Evolutionary conservation across 2,113 vertebrate genomes (phyloP), one percentile per base, ranked within the genome.

Genomic region (Ramphastos sulfuratus): DNA sequence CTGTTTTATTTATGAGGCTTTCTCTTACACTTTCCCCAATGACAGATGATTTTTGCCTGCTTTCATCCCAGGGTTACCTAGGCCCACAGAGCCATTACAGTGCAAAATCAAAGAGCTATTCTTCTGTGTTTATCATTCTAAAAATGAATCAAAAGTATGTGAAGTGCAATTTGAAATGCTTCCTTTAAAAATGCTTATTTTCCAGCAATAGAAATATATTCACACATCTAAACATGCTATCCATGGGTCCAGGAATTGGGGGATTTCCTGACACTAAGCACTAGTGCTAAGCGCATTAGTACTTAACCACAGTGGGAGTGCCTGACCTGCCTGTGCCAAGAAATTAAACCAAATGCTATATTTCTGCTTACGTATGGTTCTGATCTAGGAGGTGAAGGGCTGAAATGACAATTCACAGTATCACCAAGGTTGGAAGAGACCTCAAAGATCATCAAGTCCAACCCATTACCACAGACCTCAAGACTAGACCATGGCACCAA

Each of bases 211-310:
- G 31, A 65, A 75, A 60, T 75, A 65, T 17, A 61, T 46, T 58
- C 10, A 0, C 71, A 61, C 66, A 48, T 25, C 52, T 80, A 55
- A 87, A 85, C 17, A 48, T 11, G 59, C 54, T 59, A n/a, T 70
- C 58, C 37, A 10, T 31, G 54, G 71, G 67, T 88, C 69, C 24
- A 14, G 87, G 83, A 90, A 82, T 1, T 2, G 6, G 83, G 33
- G 73, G 73, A 91, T 93, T 97, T 97, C 78, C 86, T 96, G 92
- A 94, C 83, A 92, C 58, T 82, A 81, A 91, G 83, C 59, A 85
- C 55, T 76, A 61, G 87, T 2, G 20, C 25, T 37, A 52, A 79
- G 44, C 88, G 79, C 66, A 58, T 93, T 79, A 78, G 74, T 71
- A 81, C 79, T 94, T 90, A 75, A 71, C 58, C 58, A 55, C 60